Evolutionary conservation across 2,888 invertebrate species (phyloP), one percentile per base, ranked within the genome.

Genomic region (Meteorus cinctellus): DNA sequence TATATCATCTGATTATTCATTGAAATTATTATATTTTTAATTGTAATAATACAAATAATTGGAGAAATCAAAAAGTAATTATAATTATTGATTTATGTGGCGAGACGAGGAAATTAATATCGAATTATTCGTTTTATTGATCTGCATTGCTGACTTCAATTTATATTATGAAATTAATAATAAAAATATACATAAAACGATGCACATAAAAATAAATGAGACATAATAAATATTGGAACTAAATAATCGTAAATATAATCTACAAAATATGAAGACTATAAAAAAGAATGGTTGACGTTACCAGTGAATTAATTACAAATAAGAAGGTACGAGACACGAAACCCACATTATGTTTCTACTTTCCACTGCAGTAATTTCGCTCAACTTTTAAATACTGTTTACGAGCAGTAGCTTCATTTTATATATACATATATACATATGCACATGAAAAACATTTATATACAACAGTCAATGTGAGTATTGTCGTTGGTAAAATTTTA

Each of bases 271-370:
- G 27, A 8, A 24, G 1, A 60, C 10, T 34, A 63, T 63, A 63
- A 16, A 63, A n/a, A 24, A 62, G 45, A 41, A 65, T 63, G 65
- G 74, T 59, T 65, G 45, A 68, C 73, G 72, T 72, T 59, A 71
- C 75, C 70, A 51, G 73, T 75, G 74, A 81, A 83, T 83, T 83
- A 83, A 83, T 84, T 83, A 83, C 79, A 78, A 81, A 82, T 81
- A 83, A 81, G 81, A 82, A 74, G 75, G 77, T 73, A 77, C 79
- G 75, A 63, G 80, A 81, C 82, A 82, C 78, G 81, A 82, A 82
- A 84, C 74, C 79, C 79, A 82, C 81, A 83, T 84, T 82, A 82
- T 79, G 77, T 78, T 71, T 55, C 74, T 77, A 79, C 80, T 79
- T 80, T 79, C 73, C 59, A 16, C 66, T 27, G n/a, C 76, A 77